Percentiles rank a stretch among this genome's conserved stretches.
Evolutionary conservation across 2,113 vertebrate species (phyloP).

Genomic region (Ictalurus punctatus): DNA sequence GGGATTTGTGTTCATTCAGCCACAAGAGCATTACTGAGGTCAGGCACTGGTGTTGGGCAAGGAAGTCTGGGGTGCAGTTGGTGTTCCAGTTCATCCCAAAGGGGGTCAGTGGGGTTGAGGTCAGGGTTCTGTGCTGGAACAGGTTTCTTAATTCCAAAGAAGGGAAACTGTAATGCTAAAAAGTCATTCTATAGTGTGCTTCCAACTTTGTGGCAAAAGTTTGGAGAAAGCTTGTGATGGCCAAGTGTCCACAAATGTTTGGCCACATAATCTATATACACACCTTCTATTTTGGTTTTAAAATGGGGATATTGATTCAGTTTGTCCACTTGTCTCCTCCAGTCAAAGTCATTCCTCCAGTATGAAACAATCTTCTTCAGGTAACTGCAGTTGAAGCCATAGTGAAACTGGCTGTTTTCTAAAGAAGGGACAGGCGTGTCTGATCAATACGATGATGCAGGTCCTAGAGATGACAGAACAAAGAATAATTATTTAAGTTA

Average conservation of each 20-base stretch:
- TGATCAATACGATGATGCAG: slow-evolving; percentile 77
- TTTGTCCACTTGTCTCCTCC: slow-evolving; percentile 80
- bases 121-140: too few relatives aligned
- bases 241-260: too few relatives aligned
- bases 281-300: slow-evolving; percentile 87
- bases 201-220: too few relatives aligned
- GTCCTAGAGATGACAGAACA: slow-evolving; percentile 69
- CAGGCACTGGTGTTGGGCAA: too few relatives aligned
- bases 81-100: too few relatives aligned
- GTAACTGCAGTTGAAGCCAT: slow-evolving; percentile 83
- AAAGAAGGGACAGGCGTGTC: slow-evolving; percentile 69
- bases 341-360: slow-evolving; percentile 85
- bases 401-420: slow-evolving; percentile 80
- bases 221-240: too few relatives aligned
- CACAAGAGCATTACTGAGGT: not conserved
- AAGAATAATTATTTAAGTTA: not conserved
- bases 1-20: too few relatives aligned
- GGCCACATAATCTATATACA: not conserved
- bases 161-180: too few relatives aligned
- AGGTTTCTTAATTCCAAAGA: too few relatives aligned
- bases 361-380: slow-evolving; percentile 81
- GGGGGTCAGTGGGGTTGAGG: too few relatives aligned
- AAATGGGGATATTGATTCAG: slow-evolving; percentile 86
- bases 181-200: too few relatives aligned
- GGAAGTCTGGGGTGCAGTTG: too few relatives aligned